Evolutionary conservation across 2,888 invertebrate genomes (phyloP).

Genomic region (Stenchaetothrips biformis): DNA sequence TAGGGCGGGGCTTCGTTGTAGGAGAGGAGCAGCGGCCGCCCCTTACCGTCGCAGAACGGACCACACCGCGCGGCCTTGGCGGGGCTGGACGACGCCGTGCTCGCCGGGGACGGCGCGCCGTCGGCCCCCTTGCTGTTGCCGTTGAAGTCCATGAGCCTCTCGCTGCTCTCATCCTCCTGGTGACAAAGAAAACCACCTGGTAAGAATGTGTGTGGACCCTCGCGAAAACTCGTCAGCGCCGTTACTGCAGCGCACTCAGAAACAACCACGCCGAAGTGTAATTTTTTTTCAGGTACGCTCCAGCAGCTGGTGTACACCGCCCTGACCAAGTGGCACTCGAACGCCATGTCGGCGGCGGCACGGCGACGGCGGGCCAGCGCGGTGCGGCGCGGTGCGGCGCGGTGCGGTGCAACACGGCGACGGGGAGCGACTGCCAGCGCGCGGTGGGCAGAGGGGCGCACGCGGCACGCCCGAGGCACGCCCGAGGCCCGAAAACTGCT

Average conservation of each 20-base stretch:
- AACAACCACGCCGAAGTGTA: background rate
- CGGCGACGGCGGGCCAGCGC: background rate
- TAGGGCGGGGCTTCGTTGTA: conserved; percentile 69
- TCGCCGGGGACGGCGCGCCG: background rate
- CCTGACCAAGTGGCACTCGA: background rate
- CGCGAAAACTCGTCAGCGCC: background rate
- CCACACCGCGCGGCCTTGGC: background rate
- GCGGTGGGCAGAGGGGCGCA: no score
- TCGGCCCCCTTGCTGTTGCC: background rate
- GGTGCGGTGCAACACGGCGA: background rate
- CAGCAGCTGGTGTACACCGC: background rate
- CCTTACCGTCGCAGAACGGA: conserved; percentile 3
- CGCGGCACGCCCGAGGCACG: no score
- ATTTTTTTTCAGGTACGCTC: background rate
- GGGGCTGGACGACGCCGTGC: background rate
- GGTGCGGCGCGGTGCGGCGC: background rate
- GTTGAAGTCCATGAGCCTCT: background rate
- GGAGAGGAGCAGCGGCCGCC: conserved; percentile 40
- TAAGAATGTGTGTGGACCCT: background rate
- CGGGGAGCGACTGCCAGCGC: no score
- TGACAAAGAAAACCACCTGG: background rate
- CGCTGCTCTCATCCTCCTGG: background rate
- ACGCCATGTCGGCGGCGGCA: no score
- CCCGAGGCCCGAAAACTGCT: background rate
- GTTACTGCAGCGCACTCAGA: background rate